phyloP scores from a whole-genome alignment of 2,888 invertebrate genomes.

The Crematogaster levior region DNA sequence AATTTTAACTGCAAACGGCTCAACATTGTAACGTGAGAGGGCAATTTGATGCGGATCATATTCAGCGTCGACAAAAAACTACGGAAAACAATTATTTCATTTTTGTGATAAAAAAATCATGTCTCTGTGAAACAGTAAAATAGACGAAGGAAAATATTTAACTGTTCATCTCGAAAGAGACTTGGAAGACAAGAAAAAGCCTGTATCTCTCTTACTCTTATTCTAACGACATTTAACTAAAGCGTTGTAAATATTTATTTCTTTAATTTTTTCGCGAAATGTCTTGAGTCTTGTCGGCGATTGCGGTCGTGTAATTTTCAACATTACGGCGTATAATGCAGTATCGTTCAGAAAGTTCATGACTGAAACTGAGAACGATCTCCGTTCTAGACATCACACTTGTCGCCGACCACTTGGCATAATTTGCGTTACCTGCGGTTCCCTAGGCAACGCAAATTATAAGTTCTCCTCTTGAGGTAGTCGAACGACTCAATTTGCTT shows the following conservation, averaged over 20 bases:
- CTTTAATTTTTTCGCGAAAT: constrained; percentile 12
- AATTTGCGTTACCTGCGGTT: constrained; percentile 29
- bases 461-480: constrained; percentile 29
- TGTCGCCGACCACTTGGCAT: constrained; percentile 33
- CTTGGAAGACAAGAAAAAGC: background rate
- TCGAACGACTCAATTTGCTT: constrained; percentile 33
- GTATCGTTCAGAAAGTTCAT: constrained; percentile 19
- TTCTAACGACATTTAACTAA: background rate
- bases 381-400: constrained; percentile 22
- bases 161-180: background rate
- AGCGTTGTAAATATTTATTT: constrained; percentile 11
- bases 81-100: background rate
- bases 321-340: background rate
- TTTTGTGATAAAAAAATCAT: background rate
- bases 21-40: background rate
- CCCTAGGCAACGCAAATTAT: constrained; percentile 38
- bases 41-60: background rate
- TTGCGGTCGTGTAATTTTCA: constrained; percentile 35
- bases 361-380: constrained; percentile 24
- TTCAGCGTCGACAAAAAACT: background rate
- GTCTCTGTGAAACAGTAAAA: background rate
- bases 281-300: background rate
- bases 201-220: too few relatives aligned
- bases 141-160: background rate
- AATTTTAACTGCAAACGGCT: background rate